phyloP scores from a whole-genome alignment of 37 sponge, comb jelly and placozoan species.

The Eunapius fragilis region DNA sequence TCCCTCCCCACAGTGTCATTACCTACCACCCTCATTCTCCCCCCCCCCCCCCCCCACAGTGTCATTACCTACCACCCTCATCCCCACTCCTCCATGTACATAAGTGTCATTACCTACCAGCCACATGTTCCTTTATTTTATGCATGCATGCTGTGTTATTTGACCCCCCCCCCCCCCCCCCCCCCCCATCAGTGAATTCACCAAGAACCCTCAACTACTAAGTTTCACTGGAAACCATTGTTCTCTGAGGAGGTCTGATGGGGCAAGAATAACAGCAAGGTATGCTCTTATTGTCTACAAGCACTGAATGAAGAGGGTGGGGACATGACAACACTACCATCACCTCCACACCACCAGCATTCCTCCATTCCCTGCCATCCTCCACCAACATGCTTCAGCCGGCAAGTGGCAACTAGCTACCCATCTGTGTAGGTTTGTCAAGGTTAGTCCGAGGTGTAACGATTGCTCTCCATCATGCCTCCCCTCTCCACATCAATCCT shows the following conservation, averaged over 20 bases:
- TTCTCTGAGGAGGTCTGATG: conserved; percentile 85
- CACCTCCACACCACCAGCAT: conserved; percentile 36
- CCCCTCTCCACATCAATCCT: background rate
- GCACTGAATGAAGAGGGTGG: background rate
- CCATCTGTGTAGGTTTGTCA: conserved; percentile 88
- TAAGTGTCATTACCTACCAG: no score
- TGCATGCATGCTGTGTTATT: no score
- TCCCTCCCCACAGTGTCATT: no score
- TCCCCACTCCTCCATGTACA: no score
- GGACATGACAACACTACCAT: background rate
- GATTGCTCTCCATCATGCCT: background rate
- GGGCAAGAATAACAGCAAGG: conserved; percentile 85
- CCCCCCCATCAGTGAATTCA: conserved; percentile 89
- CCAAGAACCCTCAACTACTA: conserved; percentile 83
- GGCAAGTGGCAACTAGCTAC: conserved; percentile 74
- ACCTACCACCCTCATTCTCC: no score
- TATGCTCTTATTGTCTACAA: background rate
- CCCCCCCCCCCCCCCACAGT: no score
- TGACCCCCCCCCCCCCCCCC: no score
- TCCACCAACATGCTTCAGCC: conserved; percentile 64
- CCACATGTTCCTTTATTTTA: no score
- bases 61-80: no score
- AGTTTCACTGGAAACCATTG: conserved; percentile 79
- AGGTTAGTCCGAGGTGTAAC: conserved; percentile 35
- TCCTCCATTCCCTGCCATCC: conserved; percentile 89